Evolutionary conservation across 2,797 vertebrate species (phyloP).

Genomic region (Micromesistius poutassou): DNA sequence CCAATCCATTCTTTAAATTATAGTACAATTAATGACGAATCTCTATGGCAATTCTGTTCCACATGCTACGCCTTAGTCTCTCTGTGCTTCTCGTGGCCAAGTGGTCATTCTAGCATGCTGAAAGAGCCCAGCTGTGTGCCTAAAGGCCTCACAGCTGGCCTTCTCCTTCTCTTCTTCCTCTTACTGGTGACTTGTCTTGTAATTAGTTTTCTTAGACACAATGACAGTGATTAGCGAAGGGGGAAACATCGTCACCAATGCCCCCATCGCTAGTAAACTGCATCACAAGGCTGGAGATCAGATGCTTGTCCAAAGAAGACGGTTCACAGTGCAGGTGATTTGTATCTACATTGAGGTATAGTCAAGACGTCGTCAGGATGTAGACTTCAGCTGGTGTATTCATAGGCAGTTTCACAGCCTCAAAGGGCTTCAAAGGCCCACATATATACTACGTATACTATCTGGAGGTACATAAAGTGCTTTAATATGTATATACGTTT

Average conservation of each 20-base stretch:
- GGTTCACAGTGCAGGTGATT: too few species aligned
- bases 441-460: too few species aligned
- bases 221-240: slow-evolving; percentile 50
- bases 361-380: too few species aligned
- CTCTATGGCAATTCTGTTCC: background rate
- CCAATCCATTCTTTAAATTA: background rate
- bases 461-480: too few species aligned
- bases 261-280: background rate
- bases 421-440: too few species aligned
- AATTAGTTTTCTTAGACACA: slow-evolving; percentile 47
- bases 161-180: slow-evolving; percentile 6
- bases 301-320: too few species aligned
- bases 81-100: slow-evolving; percentile 15
- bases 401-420: background rate
- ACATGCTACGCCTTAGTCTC: background rate
- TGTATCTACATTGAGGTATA: too few species aligned
- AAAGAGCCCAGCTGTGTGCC: slow-evolving; percentile 50
- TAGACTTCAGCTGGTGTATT: background rate
- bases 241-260: background rate
- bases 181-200: slow-evolving; percentile 27
- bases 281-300: too few species aligned
- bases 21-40: background rate
- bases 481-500: too few species aligned
- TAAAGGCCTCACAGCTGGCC: slow-evolving; percentile 51
- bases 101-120: slow-evolving; percentile 44